A percentile compares a stretch with the other conserved stretches of the same genome.
phyloP scores from a whole-genome alignment of 1,140 invertebrate genomes.

The Drosophila setifemur region DNA sequence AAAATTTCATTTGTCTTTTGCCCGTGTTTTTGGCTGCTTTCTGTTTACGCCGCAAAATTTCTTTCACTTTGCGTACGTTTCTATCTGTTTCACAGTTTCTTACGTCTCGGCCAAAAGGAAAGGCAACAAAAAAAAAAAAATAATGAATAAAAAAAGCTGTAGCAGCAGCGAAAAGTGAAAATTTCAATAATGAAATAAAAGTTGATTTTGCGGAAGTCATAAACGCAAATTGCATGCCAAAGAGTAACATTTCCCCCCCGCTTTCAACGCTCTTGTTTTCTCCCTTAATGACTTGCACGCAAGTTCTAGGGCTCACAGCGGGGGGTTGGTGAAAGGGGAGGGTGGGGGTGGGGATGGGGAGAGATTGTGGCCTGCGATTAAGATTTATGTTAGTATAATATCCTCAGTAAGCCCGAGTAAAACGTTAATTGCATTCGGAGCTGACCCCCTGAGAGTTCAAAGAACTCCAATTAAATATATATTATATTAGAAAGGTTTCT shows the following conservation, averaged over 20 bases:
- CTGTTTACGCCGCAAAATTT: slow-evolving; percentile 75
- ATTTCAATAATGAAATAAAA: slow-evolving; percentile 64
- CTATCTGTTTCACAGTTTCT: slow-evolving; percentile 58
- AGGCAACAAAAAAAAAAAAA: slow-evolving; percentile 1
- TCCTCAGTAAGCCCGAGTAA: slow-evolving; percentile 41
- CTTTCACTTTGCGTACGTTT: slow-evolving; percentile 73
- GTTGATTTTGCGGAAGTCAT: slow-evolving; percentile 69
- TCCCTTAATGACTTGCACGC: slow-evolving; percentile 32
- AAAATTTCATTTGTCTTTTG: slow-evolving; percentile 9
- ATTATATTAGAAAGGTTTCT: slow-evolving; percentile 28
- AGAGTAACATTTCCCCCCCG: slow-evolving; percentile 13
- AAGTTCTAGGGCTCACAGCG: too few relatives aligned
- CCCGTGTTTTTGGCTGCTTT: slow-evolving; percentile 54
- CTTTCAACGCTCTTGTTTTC: background rate
- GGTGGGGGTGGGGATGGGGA: background rate
- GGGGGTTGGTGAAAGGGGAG: too few relatives aligned
- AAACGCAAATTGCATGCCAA: slow-evolving; percentile 73
- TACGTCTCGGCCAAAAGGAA: background rate
- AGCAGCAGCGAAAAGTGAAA: slow-evolving; percentile 57
- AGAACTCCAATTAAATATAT: slow-evolving; percentile 34
- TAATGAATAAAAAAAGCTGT: slow-evolving; percentile 1
- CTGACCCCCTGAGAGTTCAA: slow-evolving; percentile 58
- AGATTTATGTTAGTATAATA: slow-evolving; percentile 63
- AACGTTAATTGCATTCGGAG: slow-evolving; percentile 44
- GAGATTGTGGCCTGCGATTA: slow-evolving; percentile 47